Conservation (phyloP, 2,113 vertebrate species). For the Neogobius melanostomus region DNA sequence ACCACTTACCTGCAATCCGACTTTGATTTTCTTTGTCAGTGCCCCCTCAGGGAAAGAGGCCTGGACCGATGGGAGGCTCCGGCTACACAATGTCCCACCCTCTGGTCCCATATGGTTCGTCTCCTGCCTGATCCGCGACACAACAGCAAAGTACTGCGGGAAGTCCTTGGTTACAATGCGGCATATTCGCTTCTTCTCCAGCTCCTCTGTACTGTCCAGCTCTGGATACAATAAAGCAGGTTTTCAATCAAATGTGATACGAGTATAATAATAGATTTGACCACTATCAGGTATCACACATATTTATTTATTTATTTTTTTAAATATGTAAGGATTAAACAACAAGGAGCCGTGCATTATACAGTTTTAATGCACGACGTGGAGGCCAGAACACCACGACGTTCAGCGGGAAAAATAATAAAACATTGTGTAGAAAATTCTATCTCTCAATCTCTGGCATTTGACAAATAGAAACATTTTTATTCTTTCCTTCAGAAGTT, state of each 20-base stretch:
- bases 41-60: constrained; percentile 96
- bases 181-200: constrained; percentile 96
- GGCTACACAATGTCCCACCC: constrained; percentile 90
- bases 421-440: too few relatives aligned
- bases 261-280: neutral
- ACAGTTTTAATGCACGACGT: too few relatives aligned
- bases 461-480: too few relatives aligned
- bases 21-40: constrained; percentile 94
- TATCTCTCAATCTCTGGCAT: too few relatives aligned
- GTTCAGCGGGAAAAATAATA: too few relatives aligned
- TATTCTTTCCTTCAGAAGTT: too few relatives aligned
- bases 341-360: too few relatives aligned
- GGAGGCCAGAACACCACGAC: too few relatives aligned
- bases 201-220: constrained; percentile 86
- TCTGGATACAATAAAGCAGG: constrained; percentile 71
- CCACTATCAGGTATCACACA: too few relatives aligned
- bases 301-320: too few relatives aligned
- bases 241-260: neutral
- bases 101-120: constrained; percentile 96
- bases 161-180: constrained; percentile 96
- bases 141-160: constrained; percentile 97
- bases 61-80: constrained; percentile 87
- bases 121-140: constrained; percentile 96
- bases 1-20: constrained; percentile 91
- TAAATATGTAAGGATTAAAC: too few relatives aligned